Conservation (phyloP, 2,797 vertebrate genomes). For the Melanogrammus aeglefinus region DNA sequence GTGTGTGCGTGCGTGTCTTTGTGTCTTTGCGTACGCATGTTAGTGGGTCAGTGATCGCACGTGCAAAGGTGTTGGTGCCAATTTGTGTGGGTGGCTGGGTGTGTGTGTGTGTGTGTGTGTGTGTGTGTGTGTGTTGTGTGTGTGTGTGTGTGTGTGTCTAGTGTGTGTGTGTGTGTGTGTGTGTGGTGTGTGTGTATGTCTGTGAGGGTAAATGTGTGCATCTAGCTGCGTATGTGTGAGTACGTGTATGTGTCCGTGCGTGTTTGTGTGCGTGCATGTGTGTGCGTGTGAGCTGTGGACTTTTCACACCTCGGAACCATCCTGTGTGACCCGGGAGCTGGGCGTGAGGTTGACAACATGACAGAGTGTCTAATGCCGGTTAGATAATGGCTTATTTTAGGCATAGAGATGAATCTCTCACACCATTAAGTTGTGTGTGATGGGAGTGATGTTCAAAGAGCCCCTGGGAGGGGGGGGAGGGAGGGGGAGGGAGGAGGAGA, state of each 20-base stretch:
- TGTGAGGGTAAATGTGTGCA: no score
- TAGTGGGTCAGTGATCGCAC: not conserved
- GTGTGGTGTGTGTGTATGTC: not conserved
- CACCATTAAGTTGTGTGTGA: conserved; percentile 58
- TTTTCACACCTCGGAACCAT: not conserved
- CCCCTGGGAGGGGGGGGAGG: conserved; percentile 30
- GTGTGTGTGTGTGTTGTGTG: not conserved
- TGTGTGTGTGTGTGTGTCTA: not conserved
- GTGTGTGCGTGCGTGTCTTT: not conserved
- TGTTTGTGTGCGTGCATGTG: not conserved
- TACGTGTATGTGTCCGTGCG: not conserved
- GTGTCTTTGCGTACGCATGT: not conserved
- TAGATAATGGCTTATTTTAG: conserved; percentile 63
- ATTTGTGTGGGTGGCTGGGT: not conserved
- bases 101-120: not conserved
- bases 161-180: not conserved
- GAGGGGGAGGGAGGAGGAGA: conserved; percentile 25
- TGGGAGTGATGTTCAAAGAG: conserved; percentile 33
- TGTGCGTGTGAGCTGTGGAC: not conserved
- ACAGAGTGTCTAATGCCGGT: conserved; percentile 48
- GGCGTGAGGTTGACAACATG: conserved; percentile 46
- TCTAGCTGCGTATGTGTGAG: not conserved
- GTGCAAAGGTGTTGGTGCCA: not conserved
- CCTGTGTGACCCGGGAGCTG: not conserved
- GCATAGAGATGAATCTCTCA: conserved; percentile 57